Evolutionary conservation across 1,140 invertebrate species (phyloP).

Genomic region (Scaptodrosophila lebanonensis): DNA sequence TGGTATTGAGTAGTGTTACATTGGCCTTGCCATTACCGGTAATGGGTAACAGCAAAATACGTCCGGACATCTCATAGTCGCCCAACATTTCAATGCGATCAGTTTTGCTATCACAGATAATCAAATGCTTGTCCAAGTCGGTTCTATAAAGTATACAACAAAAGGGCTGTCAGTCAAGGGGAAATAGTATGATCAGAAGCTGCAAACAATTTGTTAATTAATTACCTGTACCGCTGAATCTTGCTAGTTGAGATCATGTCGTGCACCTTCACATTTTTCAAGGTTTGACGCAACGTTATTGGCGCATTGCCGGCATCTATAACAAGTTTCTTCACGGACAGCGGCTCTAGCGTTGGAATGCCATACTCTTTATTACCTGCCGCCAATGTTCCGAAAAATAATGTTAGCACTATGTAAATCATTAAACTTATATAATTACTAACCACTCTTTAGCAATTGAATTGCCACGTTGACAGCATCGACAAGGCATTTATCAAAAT

Average conservation of each 20-base stretch:
- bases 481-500: constrained; percentile 75
- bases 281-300: constrained; percentile 79
- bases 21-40: constrained; percentile 84
- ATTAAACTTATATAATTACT: constrained; percentile 9
- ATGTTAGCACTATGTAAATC: not conserved
- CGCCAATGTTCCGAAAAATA: constrained; percentile 10
- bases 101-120: constrained; percentile 77
- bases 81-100: constrained; percentile 80
- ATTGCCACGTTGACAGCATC: constrained; percentile 71
- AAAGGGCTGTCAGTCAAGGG: constrained; percentile 20
- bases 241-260: constrained; percentile 78
- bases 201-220: constrained; percentile 18
- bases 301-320: constrained; percentile 75
- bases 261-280: constrained; percentile 79
- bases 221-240: constrained; percentile 68
- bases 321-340: constrained; percentile 71
- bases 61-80: constrained; percentile 83
- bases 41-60: constrained; percentile 83
- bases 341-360: constrained; percentile 73
- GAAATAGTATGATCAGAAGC: not conserved
- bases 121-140: constrained; percentile 77
- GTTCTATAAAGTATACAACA: constrained; percentile 58
- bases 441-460: constrained; percentile 60
- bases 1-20: constrained; percentile 81
- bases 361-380: constrained; percentile 74